Evolutionary conservation across 2,113 vertebrate species (phyloP).

Genomic region (Indicator maculatus): DNA sequence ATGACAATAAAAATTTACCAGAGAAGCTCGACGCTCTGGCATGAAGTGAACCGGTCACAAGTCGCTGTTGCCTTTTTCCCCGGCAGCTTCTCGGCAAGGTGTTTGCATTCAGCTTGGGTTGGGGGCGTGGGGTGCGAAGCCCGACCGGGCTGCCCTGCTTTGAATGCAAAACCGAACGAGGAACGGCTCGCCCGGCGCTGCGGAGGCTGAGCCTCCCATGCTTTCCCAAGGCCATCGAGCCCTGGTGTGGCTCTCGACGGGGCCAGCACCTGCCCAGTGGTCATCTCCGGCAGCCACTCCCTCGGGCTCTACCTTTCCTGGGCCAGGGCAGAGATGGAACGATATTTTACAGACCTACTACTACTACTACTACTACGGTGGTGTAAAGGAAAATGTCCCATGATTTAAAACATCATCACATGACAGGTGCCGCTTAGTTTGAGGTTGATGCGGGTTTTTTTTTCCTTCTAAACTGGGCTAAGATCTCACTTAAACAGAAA

Average conservation of each 20-base stretch:
- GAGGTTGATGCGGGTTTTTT: background rate
- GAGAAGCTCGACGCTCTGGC: background rate
- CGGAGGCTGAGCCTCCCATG: background rate
- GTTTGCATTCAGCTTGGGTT: rapidly evolving
- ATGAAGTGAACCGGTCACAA: background rate
- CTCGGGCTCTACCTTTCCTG: background rate
- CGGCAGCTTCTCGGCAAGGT: background rate
- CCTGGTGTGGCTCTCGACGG: background rate
- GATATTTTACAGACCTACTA: background rate
- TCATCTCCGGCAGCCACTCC: background rate
- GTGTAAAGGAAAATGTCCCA: background rate
- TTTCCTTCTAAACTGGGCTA: background rate
- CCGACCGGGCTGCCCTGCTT: background rate
- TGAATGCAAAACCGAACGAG: background rate
- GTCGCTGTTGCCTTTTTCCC: background rate
- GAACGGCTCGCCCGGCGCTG: background rate
- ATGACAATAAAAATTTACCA: background rate
- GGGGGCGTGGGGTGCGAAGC: background rate
- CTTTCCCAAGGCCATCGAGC: background rate
- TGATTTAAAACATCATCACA: background rate
- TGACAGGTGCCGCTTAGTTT: background rate
- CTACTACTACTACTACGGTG: background rate
- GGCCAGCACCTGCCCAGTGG: background rate
- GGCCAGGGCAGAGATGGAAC: background rate
- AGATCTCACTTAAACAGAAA: background rate